These are phyloP conservation scores for Acipenser ruthenus DNA, from an alignment of 2,797 vertebrate genomes.

Conservation along the genomic window DNA sequence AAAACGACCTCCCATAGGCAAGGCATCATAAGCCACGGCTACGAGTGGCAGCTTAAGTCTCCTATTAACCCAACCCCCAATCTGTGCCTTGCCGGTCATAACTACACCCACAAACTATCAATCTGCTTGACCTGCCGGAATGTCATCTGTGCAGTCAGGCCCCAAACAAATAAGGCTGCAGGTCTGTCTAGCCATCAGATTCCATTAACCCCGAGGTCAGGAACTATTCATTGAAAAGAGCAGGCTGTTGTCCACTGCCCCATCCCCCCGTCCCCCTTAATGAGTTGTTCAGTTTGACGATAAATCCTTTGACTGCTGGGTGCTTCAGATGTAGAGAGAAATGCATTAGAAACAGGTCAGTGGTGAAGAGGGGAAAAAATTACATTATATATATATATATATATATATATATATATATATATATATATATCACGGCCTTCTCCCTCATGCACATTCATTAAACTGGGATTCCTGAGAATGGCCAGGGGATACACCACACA, in stretches of 20 bases:
- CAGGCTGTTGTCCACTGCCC: neutral
- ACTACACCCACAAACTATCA: conserved; percentile 25
- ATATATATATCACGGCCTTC: too few species aligned
- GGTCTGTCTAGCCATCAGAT: conserved; percentile 32
- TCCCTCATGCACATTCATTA: too few species aligned
- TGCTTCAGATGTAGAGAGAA: neutral
- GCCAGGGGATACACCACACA: neutral
- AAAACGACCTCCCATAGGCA: too few species aligned
- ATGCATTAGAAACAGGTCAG: neutral
- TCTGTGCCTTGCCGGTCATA: conserved; percentile 10
- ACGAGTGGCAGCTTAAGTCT: neutral
- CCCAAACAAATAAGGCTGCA: conserved; percentile 20
- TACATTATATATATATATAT: too few species aligned
- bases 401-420: too few species aligned
- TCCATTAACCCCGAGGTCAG: conserved; percentile 30
- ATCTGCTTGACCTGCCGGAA: conserved; percentile 13
- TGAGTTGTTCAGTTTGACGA: conserved; percentile 20
- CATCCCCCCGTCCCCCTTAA: conserved; percentile 15
- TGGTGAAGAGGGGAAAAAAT: neutral
- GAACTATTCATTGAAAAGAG: conserved; percentile 14
- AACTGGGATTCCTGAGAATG: neutral
- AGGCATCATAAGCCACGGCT: too few species aligned
- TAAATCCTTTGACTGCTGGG: conserved; percentile 1
- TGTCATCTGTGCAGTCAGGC: conserved; percentile 19
- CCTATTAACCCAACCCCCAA: neutral